Evolutionary conservation across 1,140 invertebrate genomes (phyloP).

Genomic region (Schmidtea mediterranea): DNA sequence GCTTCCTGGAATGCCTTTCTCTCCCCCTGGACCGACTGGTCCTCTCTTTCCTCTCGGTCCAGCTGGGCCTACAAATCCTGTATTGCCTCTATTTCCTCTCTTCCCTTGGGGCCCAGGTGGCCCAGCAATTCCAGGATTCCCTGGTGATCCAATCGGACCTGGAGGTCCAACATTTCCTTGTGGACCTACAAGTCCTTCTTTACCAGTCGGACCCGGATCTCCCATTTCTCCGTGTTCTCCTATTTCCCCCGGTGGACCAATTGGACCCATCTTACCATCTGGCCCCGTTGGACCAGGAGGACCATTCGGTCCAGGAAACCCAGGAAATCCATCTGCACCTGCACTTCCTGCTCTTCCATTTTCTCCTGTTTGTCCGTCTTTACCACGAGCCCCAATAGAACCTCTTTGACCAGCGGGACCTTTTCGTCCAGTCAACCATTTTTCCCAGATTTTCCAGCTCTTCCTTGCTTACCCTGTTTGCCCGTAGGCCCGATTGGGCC

Average conservation of each 20-base stretch:
- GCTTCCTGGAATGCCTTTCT: background rate
- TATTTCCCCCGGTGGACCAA: conserved; percentile 7
- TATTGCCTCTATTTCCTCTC: conserved; percentile 1
- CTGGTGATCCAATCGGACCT: background rate
- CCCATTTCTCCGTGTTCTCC: conserved; percentile 29
- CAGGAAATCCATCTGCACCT: conserved; percentile 9
- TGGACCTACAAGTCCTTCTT: conserved; percentile 17
- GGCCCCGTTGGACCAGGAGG: conserved; percentile 5
- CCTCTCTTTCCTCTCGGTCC: background rate
- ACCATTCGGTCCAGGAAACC: conserved; percentile 24
- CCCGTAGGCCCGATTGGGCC: conserved; percentile 10
- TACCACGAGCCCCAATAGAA: background rate
- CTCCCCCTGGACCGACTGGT: background rate
- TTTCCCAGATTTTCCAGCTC: conserved; percentile 13
- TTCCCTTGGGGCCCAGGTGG: background rate
- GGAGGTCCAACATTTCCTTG: conserved; percentile 1
- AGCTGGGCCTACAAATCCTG: background rate
- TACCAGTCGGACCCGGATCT: conserved; percentile 22
- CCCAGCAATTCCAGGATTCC: background rate
- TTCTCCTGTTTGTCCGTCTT: conserved; percentile 8
- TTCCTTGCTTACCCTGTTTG: conserved; percentile 9
- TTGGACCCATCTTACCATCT: background rate
- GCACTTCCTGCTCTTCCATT: conserved; percentile 7
- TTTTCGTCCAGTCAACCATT: background rate
- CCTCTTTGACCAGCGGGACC: conserved; percentile 1